These are phyloP conservation scores for Eolophus roseicapilla DNA, from an alignment of 2,113 vertebrate species.

Conservation along the genomic window DNA sequence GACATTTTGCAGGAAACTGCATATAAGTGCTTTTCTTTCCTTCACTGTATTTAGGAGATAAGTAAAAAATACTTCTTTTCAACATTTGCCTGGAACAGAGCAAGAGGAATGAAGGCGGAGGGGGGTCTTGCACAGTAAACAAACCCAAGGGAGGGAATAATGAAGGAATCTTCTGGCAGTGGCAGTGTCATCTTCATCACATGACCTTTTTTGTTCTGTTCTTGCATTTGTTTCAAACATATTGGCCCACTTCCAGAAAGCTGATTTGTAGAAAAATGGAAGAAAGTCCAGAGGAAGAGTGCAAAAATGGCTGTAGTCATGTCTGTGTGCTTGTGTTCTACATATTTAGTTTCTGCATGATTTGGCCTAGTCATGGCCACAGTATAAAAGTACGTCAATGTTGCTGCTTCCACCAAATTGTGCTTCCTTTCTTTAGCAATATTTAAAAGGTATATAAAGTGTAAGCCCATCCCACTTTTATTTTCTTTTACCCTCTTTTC, in stretches of 20 bases:
- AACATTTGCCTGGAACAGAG: not conserved
- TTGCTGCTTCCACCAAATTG: not conserved
- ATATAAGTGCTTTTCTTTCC: not conserved
- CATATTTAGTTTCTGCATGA: not conserved
- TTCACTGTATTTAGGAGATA: not conserved
- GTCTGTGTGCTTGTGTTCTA: not conserved
- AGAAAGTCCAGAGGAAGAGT: not conserved
- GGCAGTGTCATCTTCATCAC: not conserved
- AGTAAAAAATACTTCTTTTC: not conserved
- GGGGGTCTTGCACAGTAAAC: not conserved
- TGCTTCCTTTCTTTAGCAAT: not conserved
- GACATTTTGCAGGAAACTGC: not conserved
- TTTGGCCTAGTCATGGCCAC: not conserved
- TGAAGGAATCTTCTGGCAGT: not conserved
- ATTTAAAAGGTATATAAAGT: not conserved
- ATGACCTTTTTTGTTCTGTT: not conserved
- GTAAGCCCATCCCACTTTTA: not conserved
- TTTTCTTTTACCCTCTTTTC: not conserved
- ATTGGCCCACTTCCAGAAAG: not conserved
- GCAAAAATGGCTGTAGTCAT: not conserved
- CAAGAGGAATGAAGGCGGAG: not conserved
- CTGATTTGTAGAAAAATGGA: not conserved
- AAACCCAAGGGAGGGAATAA: not conserved
- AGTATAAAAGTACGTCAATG: not conserved
- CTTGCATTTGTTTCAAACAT: not conserved